Base-by-base conservation (phyloP, 2,797 vertebrate species). In the Lophius americanus region DNA sequence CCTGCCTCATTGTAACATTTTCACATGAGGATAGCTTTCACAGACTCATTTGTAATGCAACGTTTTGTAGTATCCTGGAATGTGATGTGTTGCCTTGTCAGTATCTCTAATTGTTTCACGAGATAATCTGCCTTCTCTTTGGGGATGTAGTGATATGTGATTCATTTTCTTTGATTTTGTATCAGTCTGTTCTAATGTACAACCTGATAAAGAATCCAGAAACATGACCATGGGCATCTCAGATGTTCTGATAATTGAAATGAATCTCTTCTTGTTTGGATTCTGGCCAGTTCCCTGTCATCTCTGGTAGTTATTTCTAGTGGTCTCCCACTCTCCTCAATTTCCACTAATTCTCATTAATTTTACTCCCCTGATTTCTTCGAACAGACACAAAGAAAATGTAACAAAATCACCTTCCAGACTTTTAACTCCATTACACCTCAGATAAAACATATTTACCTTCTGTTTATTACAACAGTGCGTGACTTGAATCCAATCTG, bases 21-120 rank as follows among this genome's bases (percentile, higher is more conserved):
- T 82, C 72, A 70, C 72, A 66, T 68, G 47, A 50, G 41, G 63
- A 65, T 41, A 38, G 37, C 36, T 75, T 81, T 77, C 64, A 63
- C 63, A 56, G 64, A 68, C 69, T 70, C n/a, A 69, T 81, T 70
- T 75, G 70, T 70, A 63, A 64, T 36, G 46, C 58, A 60, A 10
- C 52, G 67, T 54, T 36, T 14, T 54, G 51, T 52, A 48, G 42
- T 76, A 75, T 73, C 13, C 70, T 51, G 36, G 10, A 14, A 66
- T 53, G 53, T 43, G 32, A 70, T 50, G 65, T 57, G 60, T 62
- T 39, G 62, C 54, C 9, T 66, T 67, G 12, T 70, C 59, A 46
- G 62, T 3, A 43, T 57, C 33, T 76, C 51, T 42, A 50, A 55
- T 72, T 68, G 53, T 51, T 56, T 53, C 47, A 63, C 43, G 3